A percentile compares a stretch with the other conserved stretches of the same genome.
phyloP scores from a whole-genome alignment of 2,888 invertebrate species.

The Clepsis dumicolana region DNA sequence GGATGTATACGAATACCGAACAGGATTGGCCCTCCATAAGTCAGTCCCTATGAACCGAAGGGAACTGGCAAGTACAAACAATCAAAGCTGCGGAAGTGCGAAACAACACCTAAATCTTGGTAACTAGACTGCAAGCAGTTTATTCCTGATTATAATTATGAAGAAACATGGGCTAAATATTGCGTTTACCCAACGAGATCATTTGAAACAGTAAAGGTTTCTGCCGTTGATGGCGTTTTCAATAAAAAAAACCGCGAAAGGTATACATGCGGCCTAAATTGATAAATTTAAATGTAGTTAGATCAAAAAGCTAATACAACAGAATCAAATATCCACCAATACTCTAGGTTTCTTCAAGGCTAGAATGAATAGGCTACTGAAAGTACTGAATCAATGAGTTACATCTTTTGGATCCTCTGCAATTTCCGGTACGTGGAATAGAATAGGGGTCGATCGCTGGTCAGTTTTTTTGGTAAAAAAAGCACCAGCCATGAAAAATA shows the following conservation, averaged over 20 bases:
- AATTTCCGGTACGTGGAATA: too few relatives aligned
- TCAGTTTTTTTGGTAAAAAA: too few relatives aligned
- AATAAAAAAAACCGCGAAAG: background rate
- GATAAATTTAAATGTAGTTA: too few relatives aligned
- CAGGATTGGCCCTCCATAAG: constrained; percentile 71
- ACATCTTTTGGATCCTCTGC: too few relatives aligned
- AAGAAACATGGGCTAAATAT: background rate
- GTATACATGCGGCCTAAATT: too few relatives aligned
- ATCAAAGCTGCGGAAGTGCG: constrained; percentile 45
- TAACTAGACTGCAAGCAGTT: background rate
- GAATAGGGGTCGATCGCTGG: too few relatives aligned
- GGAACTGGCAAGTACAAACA: constrained; percentile 72
- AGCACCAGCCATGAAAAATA: too few relatives aligned
- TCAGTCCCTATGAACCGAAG: constrained; percentile 73
- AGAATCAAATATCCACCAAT: too few relatives aligned
- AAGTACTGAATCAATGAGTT: too few relatives aligned
- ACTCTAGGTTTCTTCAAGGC: too few relatives aligned
- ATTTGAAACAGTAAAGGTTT: background rate
- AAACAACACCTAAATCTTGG: constrained; percentile 46
- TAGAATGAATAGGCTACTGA: too few relatives aligned
- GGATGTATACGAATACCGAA: constrained; percentile 79
- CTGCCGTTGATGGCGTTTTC: background rate
- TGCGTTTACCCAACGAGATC: background rate
- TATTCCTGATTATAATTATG: background rate
- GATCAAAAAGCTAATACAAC: too few relatives aligned